Percentiles rank a stretch among this genome's conserved stretches.
Evolutionary conservation across 2,113 vertebrate species (phyloP).

Genomic region (Gymnarchus niloticus): DNA sequence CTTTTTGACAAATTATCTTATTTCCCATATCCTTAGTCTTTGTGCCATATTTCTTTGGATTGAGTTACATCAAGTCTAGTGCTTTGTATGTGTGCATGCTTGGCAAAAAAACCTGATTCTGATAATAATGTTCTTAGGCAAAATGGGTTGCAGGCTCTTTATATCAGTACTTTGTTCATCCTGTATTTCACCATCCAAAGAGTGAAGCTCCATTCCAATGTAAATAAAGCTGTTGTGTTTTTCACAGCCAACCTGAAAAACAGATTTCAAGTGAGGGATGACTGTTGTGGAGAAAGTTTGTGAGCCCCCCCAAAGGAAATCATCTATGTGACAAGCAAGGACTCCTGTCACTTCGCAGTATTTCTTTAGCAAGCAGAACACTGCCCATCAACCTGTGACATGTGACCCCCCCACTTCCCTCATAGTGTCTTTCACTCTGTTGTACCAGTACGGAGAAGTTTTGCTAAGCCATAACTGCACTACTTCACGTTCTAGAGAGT

Average conservation of each 20-base stretch:
- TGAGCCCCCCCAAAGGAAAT: constrained; percentile 30
- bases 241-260: neutral
- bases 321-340: constrained; percentile 32
- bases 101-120: too few relatives aligned
- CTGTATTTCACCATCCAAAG: neutral
- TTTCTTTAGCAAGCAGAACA: constrained; percentile 22
- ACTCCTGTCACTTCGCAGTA: constrained; percentile 23
- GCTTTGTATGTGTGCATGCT: too few relatives aligned
- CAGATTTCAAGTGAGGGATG: neutral
- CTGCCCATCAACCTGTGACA: constrained; percentile 12
- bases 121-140: too few relatives aligned
- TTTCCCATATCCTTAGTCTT: too few relatives aligned
- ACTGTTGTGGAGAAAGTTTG: neutral
- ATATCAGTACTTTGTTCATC: neutral
- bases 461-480: neutral
- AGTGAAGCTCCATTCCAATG: neutral
- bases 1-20: too few relatives aligned
- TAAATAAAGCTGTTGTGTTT: neutral
- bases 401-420: neutral
- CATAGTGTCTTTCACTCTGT: neutral
- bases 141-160: neutral
- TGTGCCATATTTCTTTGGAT: too few relatives aligned
- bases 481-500: constrained; percentile 12
- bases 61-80: too few relatives aligned
- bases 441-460: neutral